Evolutionary conservation across 2,888 invertebrate species (phyloP), one percentile per base, ranked within the genome.

Genomic region (Melieria crassipennis): DNA sequence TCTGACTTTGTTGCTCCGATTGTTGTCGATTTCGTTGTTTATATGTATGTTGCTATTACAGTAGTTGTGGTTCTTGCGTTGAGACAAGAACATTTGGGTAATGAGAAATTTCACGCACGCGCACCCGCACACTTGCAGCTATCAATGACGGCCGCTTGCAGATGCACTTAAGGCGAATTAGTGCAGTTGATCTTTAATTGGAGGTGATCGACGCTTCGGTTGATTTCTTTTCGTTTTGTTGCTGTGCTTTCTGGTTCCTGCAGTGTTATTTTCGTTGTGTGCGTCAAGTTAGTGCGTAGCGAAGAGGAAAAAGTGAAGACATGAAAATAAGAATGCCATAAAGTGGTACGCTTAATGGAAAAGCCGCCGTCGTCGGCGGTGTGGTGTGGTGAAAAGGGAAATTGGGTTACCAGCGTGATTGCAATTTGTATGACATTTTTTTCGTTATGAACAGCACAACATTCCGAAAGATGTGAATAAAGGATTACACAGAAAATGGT

Each of bases 141-240:
- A 3, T 30, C 30, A 30, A 30, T 3, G 30, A 30, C 30, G 30
- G 30, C 30, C 61, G 55, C 48, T 45, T 30, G 30, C 30, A 64
- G 43, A 11, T 5, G 52, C 63, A 73, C 75, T 77, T 81, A 81
- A 78, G 81, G 82, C 77, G 78, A 81, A 81, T 81, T 80, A 78
- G 81, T 79, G 71, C 80, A 78, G 75, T 74, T 77, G 74, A 74
- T 75, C 78, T 80, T 75, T 77, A 81, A 81, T 81, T 78, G 80
- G 76, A 73, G 66, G 65, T 73, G 65, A 63, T 63, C 55, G 65
- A 65, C 57, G 58, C 3, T 30, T 30, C 30, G 30, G 30, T 30
- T 30, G 30, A 30, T 30, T 30, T 30, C 30, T 30, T 30, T 30
- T 30, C 30, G 30, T 42, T 11, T 9, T 42, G 11, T 67, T 52